Percentiles rank a stretch among this genome's conserved stretches.
Conservation (phyloP, 2,888 invertebrate species). For the Heliconius erato region DNA sequence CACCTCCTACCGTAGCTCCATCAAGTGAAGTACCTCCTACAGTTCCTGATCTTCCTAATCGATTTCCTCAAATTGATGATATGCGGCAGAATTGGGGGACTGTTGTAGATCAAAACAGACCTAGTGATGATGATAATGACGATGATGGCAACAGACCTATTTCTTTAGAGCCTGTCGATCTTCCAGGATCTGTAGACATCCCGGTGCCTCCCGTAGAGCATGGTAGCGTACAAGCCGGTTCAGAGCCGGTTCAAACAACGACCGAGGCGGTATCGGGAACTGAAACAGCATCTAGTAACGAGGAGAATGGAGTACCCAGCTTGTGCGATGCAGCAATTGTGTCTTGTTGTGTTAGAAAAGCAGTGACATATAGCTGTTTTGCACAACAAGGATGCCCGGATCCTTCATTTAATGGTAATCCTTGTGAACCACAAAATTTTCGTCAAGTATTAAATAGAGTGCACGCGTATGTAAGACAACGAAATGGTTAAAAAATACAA, state of each 20-base stretch:
- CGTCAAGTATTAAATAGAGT: constrained; percentile 66
- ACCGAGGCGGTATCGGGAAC: constrained; percentile 29
- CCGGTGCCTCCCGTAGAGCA: constrained; percentile 64
- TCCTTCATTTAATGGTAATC: constrained; percentile 69
- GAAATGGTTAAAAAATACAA: constrained; percentile 23
- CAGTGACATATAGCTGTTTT: constrained; percentile 70
- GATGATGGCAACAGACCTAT: constrained; percentile 70
- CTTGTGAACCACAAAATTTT: constrained; percentile 67
- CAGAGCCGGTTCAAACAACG: constrained; percentile 30
- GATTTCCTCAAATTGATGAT: constrained; percentile 66
- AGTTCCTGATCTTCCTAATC: constrained; percentile 56
- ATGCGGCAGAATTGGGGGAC: constrained; percentile 70
- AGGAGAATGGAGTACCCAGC: constrained; percentile 45
- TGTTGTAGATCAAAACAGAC: constrained; percentile 61
- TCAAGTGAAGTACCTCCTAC: constrained; percentile 27
- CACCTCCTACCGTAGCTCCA: constrained; percentile 22
- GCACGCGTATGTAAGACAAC: constrained; percentile 65
- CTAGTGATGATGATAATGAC: constrained; percentile 57
- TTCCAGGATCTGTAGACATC: constrained; percentile 55
- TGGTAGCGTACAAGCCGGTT: constrained; percentile 59
- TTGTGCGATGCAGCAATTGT: constrained; percentile 72
- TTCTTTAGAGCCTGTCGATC: constrained; percentile 64
- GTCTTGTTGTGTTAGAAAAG: constrained; percentile 69
- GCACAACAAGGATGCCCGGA: constrained; percentile 75
- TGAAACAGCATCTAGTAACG: neutral